Evolutionary conservation across 2,797 vertebrate genomes (phyloP).

Genomic region (Myripristis jacobus): DNA sequence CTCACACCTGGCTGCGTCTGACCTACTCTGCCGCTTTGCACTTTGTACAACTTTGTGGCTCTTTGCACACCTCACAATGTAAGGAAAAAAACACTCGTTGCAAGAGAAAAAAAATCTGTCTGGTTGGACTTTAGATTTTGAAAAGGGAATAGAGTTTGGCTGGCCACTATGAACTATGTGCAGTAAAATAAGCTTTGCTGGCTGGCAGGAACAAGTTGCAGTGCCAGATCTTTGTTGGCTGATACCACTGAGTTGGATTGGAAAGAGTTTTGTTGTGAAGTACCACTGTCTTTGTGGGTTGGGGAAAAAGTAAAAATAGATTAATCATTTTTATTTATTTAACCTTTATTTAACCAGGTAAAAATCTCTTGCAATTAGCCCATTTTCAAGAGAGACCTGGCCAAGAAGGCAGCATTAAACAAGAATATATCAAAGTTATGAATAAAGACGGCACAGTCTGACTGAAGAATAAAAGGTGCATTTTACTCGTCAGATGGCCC

Average conservation of each 20-base stretch:
- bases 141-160: constrained; percentile 7
- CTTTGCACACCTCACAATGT: constrained; percentile 25
- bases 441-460: not conserved
- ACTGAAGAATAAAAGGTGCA: not conserved
- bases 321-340: too few species aligned
- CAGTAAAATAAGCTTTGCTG: not conserved
- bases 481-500: not conserved
- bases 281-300: not conserved
- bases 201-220: not conserved
- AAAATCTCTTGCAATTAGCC: too few species aligned
- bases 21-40: constrained; percentile 7
- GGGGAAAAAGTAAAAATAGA: not conserved
- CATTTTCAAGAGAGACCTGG: too few species aligned
- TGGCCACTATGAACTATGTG: not conserved
- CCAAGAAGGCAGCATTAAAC: too few species aligned
- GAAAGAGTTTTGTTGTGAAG: not conserved
- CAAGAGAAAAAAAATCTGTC: not conserved
- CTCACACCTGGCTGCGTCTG: constrained; percentile 50
- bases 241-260: not conserved
- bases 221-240: not conserved
- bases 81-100: constrained; percentile 6
- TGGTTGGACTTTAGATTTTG: not conserved
- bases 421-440: too few species aligned
- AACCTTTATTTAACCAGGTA: too few species aligned
- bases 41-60: constrained; percentile 10